Base-by-base conservation (phyloP, 2,888 invertebrate genomes). In the Drosophila siamana region DNA sequence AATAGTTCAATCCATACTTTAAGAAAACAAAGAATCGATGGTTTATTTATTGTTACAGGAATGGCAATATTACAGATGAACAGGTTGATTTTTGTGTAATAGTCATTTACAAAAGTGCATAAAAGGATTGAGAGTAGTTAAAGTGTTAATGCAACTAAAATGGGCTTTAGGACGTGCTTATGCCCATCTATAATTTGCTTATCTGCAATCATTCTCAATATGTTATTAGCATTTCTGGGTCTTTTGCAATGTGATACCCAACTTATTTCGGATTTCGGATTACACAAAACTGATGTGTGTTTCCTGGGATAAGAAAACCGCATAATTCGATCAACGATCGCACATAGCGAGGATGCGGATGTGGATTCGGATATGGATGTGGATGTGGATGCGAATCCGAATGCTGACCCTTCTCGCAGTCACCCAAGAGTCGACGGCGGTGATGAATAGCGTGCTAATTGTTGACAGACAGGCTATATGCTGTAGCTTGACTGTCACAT, bases 371-470 rank as follows among this genome's bases (percentile, higher is more conserved):
- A 50, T 63, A n/a, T n/a, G n/a, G 9, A 56, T 47, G 16, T 11
- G 51, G 41, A 51, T 69, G 47, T 24, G 47, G 28, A 50, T 63
- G n/a, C 11, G 51, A 36, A 47, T 69, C 44, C 33, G 47, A 28
- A 50, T 63, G 60, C 19, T 76, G 80, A 78, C 70, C 81, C 81
- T 62, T 26, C 46, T 51, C 22, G 46, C 24, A 43, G 65, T 67
- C 57, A 64, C 46, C 52, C 59, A 52, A 72, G n/a, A 76, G 77
- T 77, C 67, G 69, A 70, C 74, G 73, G 70, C 78, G 78, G 89
- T 19, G 90, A 91, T 90, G 90, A 90, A 90, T 90, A 91, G 91
- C 87, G 91, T 91, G 91, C 91, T 91, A 91, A 91, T 91, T 91
- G 91, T 80, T 90, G 90, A 89, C 89, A 91, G 89, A 83, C 88